Base-by-base conservation (phyloP, 2,113 vertebrate species). In the Dermatemys mawii region DNA sequence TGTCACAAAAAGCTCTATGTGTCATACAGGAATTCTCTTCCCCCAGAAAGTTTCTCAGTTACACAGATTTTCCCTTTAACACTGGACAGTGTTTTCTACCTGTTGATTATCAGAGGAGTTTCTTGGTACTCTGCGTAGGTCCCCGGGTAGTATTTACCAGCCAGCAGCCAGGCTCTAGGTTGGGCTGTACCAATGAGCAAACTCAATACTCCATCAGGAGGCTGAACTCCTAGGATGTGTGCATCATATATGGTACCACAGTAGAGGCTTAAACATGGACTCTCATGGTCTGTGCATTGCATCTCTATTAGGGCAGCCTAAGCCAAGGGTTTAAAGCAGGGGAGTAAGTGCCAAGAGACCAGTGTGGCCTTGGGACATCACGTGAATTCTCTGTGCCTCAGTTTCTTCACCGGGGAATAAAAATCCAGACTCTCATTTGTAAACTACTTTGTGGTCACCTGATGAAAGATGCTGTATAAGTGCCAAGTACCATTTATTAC, bases 331-430 rank as follows among this genome's bases (percentile, higher is more conserved):
- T 84, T 81, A 22, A 32, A 80, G 78, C 44, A 17, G 11, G n/a
- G 9, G 38, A 95, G 81, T 86, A 41, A 73, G 54, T 0, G 0
- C 1, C 41, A 46, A 76, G 19, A 48, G 16, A 46, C 12, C 26
- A 3, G 2, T 55, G 55, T 60, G 70, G 53, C 81, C 91, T 0
- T 1, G 70, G 78, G 48, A 60, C 93, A 67, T 24, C 83, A 16
- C 49, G 38, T 70, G 35, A 70, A n/a, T 70, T 70, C 63, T 70
- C 60, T 78, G 84, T 84, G 80, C 80, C 49, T 21, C 10, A 5
- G 11, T 86, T 93, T 48, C 63, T 78, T 78, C 49, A 46, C 50
- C 19, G 84, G 26, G 73, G 38, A 26, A 27, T 76, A 76, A 76
- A 44, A 27, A 53, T 86, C 38, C 17, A 55, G 12, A 22, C 1